These are phyloP conservation scores for Geococcyx californianus DNA, from an alignment of 2,113 vertebrate genomes.

Conservation along the genomic window DNA sequence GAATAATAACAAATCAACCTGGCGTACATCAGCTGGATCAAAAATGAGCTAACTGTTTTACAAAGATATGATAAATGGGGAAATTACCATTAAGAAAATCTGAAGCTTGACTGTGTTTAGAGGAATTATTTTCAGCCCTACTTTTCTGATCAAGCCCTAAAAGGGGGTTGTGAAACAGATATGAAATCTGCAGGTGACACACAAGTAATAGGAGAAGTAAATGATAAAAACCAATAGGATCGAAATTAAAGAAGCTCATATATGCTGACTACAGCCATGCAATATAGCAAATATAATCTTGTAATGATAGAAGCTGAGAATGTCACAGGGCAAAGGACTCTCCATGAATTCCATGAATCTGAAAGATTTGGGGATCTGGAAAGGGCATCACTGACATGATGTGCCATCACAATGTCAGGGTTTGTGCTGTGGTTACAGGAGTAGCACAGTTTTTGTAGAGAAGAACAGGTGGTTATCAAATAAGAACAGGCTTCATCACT, in stretches of 20 bases:
- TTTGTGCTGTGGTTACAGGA: background rate
- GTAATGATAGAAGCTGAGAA: background rate
- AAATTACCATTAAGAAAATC: background rate
- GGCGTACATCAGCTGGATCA: background rate
- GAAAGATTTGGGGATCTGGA: background rate
- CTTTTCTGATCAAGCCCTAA: background rate
- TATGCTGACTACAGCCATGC: background rate
- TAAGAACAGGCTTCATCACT: background rate
- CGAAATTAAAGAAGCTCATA: background rate
- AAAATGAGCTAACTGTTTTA: background rate
- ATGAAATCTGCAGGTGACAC: background rate
- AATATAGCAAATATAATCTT: background rate
- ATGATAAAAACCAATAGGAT: background rate
- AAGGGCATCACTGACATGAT: fast-evolving
- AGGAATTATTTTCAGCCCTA: background rate
- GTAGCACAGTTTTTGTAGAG: background rate
- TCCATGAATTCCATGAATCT: fast-evolving
- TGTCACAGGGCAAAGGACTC: background rate
- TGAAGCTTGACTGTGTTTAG: background rate
- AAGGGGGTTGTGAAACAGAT: background rate
- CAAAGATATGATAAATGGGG: background rate
- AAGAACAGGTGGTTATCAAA: background rate
- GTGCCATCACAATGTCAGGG: fast-evolving
- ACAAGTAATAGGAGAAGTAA: background rate
- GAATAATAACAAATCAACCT: background rate